phyloP scores from a whole-genome alignment of 2,888 invertebrate genomes.

The Frankliniella fusca region DNA sequence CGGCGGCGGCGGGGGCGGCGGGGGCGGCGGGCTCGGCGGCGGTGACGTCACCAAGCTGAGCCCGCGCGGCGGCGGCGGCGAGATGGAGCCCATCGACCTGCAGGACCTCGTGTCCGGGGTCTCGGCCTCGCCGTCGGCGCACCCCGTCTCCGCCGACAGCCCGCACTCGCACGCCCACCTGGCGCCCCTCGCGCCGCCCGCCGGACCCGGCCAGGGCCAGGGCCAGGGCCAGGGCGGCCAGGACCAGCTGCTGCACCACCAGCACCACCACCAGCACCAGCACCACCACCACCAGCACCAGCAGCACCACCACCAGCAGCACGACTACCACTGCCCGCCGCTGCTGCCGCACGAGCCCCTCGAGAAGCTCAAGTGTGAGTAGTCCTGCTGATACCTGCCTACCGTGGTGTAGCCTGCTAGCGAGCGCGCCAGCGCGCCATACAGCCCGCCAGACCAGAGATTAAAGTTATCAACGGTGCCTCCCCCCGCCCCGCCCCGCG shows the following conservation, averaged over 20 bases:
- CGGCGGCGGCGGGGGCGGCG: slow-evolving; percentile 3
- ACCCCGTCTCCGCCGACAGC: slow-evolving; percentile 12
- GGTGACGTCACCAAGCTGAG: slow-evolving; percentile 17
- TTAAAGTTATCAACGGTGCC: too few relatives aligned
- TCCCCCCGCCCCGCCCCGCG: too few relatives aligned
- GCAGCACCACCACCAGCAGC: not conserved
- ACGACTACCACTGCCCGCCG: not conserved
- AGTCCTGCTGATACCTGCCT: not conserved
- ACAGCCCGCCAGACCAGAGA: too few relatives aligned
- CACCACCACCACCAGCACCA: not conserved
- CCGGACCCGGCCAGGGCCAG: not conserved
- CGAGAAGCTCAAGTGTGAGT: not conserved
- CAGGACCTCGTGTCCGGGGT: slow-evolving; percentile 65
- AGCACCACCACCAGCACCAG: not conserved
- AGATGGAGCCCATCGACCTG: slow-evolving; percentile 54
- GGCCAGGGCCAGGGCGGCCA: not conserved
- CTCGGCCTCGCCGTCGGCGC: slow-evolving; percentile 35
- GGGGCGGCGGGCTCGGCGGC: not conserved
- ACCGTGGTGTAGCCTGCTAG: too few relatives aligned
- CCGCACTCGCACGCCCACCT: slow-evolving; percentile 13
- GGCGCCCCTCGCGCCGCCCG: not conserved
- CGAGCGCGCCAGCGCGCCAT: too few relatives aligned
- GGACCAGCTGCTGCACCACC: not conserved
- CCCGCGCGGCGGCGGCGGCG: not conserved
- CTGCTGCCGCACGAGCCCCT: slow-evolving; percentile 7